Evolutionary conservation across 92 coral and sea anemone species (phyloP).

Genomic region (Zoanthus solanderi): DNA sequence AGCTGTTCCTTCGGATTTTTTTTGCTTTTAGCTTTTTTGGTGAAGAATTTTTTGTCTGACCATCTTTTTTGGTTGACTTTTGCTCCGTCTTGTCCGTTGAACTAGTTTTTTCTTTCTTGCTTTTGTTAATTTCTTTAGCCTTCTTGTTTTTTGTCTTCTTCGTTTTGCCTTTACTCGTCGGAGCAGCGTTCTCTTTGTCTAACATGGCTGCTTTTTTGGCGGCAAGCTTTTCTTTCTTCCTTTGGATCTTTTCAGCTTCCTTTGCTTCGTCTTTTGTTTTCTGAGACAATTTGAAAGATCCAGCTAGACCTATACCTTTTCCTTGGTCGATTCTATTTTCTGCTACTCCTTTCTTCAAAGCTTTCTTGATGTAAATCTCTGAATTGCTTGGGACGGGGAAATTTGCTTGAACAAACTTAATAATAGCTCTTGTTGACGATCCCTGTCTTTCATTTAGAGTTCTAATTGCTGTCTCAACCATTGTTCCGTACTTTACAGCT

Average conservation of each 20-base stretch:
- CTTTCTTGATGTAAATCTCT: slow-evolving; percentile 69
- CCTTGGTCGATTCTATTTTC: slow-evolving; percentile 78
- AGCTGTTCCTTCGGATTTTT: slow-evolving; percentile 1
- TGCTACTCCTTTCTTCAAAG: slow-evolving; percentile 74
- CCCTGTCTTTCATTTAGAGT: slow-evolving; percentile 83
- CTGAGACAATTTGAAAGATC: slow-evolving; percentile 83
- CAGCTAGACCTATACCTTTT: slow-evolving; percentile 87
- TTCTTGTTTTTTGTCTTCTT: slow-evolving; percentile 25
- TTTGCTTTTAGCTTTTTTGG: slow-evolving; percentile 46
- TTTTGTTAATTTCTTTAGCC: neutral
- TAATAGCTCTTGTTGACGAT: slow-evolving; percentile 86
- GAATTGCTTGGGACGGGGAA: slow-evolving; percentile 71
- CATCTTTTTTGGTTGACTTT: slow-evolving; percentile 24
- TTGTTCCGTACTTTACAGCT: slow-evolving; percentile 78
- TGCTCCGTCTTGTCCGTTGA: neutral
- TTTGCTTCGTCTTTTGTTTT: slow-evolving; percentile 79
- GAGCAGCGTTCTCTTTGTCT: slow-evolving; percentile 31
- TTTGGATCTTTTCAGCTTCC: slow-evolving; percentile 58
- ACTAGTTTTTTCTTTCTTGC: slow-evolving; percentile 12
- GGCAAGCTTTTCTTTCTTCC: slow-evolving; percentile 37
- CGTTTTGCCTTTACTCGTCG: neutral
- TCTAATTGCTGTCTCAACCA: slow-evolving; percentile 88
- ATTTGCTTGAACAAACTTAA: slow-evolving; percentile 78
- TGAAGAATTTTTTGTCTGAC: slow-evolving; percentile 28
- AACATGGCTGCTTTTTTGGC: slow-evolving; percentile 42